Base-by-base conservation (phyloP, 2,113 vertebrate genomes). In the Tyto alba region DNA sequence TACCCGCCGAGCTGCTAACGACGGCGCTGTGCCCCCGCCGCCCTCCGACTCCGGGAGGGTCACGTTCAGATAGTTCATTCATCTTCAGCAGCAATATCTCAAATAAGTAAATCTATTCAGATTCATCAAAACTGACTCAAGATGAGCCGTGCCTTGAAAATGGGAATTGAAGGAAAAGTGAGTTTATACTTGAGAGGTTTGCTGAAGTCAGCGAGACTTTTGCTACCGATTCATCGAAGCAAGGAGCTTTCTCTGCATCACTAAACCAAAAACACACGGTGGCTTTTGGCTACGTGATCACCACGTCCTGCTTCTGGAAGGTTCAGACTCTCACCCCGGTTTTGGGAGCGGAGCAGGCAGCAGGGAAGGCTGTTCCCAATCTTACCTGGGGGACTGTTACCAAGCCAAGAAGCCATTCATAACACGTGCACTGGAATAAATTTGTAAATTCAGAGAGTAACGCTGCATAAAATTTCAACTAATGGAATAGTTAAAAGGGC, bases 251-350 rank as follows among this genome's bases (percentile, higher is more conserved):
- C 56, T 77, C 66, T 72, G 73, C 23, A 7, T 20, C 45, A 40
- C 45, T 26, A 66, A 29, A 52, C 11, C 29, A 25, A 73, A 73
- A n/a, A 1, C 3, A 17, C 8, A 5, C 0, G 0, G 36, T 29
- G 40, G 27, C 47, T 62, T 27, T 38, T 0, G 0, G 36, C 22
- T 11, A 8, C 5, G 3, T 13, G 15, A 36, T 26, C 30, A 5
- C 19, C 38, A 3, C 5, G 2, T 0, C 9, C 18, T 3, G 3
- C 41, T 43, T 21, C 26, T 16, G 13, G 52, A 27, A 19, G 45
- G 62, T 15, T 67, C 26, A 15, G 32, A 14, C 29, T 40, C 18
- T 34, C 34, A 13, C 14, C 18, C 10, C 3, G 32, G 19, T 15
- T 41, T 6, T 34, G 32, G 22, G 26, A 77, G 63, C n/a, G 13